These are phyloP conservation scores for Acanthurus leucopareius DNA, from an alignment of 2,797 vertebrate genomes.

Conservation along the genomic window DNA sequence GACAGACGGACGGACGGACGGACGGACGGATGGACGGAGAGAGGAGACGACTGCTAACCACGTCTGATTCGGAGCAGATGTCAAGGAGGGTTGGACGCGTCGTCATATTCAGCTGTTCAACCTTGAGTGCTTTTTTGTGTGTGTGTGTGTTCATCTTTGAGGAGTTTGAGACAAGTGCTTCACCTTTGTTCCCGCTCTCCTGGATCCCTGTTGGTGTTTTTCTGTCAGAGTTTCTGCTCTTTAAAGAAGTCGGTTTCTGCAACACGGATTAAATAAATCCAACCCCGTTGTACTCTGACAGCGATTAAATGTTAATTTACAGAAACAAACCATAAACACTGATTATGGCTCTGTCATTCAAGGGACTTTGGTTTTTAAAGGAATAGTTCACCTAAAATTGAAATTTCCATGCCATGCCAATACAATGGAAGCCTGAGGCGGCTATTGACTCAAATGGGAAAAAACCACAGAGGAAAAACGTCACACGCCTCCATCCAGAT, in stretches of 20 bases:
- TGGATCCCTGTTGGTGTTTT: slow-evolving; percentile 8
- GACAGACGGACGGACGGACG: neutral
- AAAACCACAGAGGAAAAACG: too few relatives aligned
- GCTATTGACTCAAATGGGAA: too few relatives aligned
- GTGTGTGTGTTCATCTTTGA: slow-evolving; percentile 29
- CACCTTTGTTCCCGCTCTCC: slow-evolving; percentile 20
- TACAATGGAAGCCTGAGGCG: too few relatives aligned
- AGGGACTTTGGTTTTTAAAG: too few relatives aligned
- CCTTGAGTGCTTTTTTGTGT: slow-evolving; percentile 41
- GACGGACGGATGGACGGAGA: neutral
- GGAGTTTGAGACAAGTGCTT: slow-evolving; percentile 19
- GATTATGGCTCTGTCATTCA: too few relatives aligned
- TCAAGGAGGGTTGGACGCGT: slow-evolving; percentile 17
- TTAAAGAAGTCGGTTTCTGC: neutral
- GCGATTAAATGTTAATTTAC: neutral
- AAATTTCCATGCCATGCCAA: too few relatives aligned
- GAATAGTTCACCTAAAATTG: too few relatives aligned
- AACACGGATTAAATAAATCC: slow-evolving; percentile 20
- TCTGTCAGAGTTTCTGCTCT: slow-evolving; percentile 20
- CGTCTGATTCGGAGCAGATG: slow-evolving; percentile 45
- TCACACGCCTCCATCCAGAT: too few relatives aligned
- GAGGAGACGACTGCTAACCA: slow-evolving; percentile 11
- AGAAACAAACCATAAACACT: neutral
- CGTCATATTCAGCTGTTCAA: slow-evolving; percentile 42
- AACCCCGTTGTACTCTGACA: neutral